phyloP scores from a whole-genome alignment of 2,113 vertebrate genomes.

The Laticauda laticaudata region DNA sequence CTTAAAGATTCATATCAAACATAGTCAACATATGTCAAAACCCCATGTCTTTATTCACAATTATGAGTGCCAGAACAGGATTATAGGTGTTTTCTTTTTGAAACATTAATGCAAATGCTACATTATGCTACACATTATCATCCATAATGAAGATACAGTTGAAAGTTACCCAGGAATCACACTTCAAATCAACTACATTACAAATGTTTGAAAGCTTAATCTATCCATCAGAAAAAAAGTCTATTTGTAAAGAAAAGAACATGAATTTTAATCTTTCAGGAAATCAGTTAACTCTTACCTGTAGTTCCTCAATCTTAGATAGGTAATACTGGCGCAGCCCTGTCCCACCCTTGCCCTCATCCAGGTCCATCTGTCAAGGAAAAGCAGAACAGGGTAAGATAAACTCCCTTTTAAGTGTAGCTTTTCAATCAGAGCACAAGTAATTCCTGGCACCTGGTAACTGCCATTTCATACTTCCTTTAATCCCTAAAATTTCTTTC shows the following conservation, averaged over 20 bases:
- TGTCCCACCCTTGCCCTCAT: slow-evolving; percentile 88
- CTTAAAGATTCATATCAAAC: not conserved
- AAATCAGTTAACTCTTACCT: slow-evolving; percentile 74
- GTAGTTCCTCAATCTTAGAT: slow-evolving; percentile 97
- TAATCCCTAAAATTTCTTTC: not conserved
- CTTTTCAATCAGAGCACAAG: not conserved
- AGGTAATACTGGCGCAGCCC: slow-evolving; percentile 96
- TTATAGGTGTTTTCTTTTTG: not conserved
- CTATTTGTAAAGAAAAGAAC: not conserved
- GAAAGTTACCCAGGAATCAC: not conserved
- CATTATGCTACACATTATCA: not conserved
- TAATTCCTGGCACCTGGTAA: not conserved
- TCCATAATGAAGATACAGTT: not conserved
- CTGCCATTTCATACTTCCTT: not conserved
- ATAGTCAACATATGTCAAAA: not conserved
- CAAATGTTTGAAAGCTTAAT: not conserved
- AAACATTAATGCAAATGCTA: not conserved
- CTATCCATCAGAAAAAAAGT: not conserved
- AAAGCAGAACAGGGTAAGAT: not conserved
- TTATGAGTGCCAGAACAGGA: not conserved
- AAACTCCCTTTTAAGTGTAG: not conserved
- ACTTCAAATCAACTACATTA: not conserved
- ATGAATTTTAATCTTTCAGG: not conserved
- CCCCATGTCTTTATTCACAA: not conserved
- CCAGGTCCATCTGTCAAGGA: slow-evolving; percentile 88